Percentiles rank a stretch among this genome's conserved stretches.
Evolutionary conservation across 2,888 invertebrate species (phyloP).

Genomic region (Xylophagus ater): DNA sequence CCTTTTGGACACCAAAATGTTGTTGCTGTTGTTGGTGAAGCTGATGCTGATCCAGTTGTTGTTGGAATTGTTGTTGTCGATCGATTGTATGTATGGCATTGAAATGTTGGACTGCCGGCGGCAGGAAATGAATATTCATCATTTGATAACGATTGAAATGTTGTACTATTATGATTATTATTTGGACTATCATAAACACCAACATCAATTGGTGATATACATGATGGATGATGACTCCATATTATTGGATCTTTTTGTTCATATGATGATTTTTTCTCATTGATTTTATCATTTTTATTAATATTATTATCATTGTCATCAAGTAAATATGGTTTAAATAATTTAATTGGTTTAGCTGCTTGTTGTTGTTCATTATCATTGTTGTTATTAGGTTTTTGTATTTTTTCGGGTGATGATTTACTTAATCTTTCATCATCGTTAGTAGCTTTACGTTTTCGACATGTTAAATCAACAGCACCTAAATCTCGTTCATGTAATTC

Average conservation of each 20-base stretch:
- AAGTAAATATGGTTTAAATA: conserved; percentile 66
- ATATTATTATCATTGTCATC: conserved; percentile 40
- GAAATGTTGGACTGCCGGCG: conserved; percentile 14
- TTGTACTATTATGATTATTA: conserved; percentile 14
- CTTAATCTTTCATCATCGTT: neutral
- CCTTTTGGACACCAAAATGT: conserved; percentile 40
- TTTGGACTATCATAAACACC: conserved; percentile 18
- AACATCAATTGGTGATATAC: conserved; percentile 19
- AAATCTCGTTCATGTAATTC: no score
- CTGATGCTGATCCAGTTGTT: conserved; percentile 24
- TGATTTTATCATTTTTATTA: neutral
- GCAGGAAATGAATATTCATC: conserved; percentile 13
- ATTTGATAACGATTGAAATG: conserved; percentile 12
- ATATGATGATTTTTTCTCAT: neutral
- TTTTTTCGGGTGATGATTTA: conserved; percentile 13
- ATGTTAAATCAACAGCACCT: conserved; percentile 18
- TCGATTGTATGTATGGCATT: conserved; percentile 9
- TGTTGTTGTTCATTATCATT: conserved; percentile 7
- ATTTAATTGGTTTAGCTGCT: conserved; percentile 54
- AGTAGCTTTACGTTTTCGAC: conserved; percentile 15
- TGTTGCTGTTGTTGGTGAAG: conserved; percentile 22
- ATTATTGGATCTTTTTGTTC: conserved; percentile 32
- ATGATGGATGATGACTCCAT: conserved; percentile 32
- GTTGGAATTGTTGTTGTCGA: conserved; percentile 24
- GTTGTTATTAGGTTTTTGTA: conserved; percentile 11